Base-by-base conservation (phyloP, 1,140 invertebrate species). In the Cherax quadricarinatus region DNA sequence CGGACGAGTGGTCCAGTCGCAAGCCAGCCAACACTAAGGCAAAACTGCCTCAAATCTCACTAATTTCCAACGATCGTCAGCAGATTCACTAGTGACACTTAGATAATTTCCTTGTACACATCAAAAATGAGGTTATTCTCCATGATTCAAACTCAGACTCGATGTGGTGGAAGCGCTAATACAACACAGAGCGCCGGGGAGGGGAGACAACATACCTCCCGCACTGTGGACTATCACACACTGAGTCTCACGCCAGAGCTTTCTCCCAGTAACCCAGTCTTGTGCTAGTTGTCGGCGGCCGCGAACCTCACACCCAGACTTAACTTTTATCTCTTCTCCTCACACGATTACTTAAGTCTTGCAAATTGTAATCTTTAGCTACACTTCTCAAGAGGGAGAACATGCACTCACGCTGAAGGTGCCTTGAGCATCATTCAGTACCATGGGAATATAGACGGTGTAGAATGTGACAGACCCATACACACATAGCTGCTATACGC, bases 231-330 rank as follows among this genome's bases (percentile, higher is more conserved):
- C 75, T 88, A 88, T 80, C 86, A 75, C 66, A 88, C 86, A 88
- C 86, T 88, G 53, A 88, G 86, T 88, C 86, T 62, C 78, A 10
- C 78, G 86, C 86, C 62, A 66, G 62, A 66, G 62, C 62, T 88
- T 88, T 88, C 86, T 88, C 86, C 86, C 86, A 88, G 86, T 88
- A 88, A 88, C 86, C 86, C 86, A 88, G 86, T 88, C 86, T 88
- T 51, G 73, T 10, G 21, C 21, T 51, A 85, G 83, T 85, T 85
- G 83, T 85, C 83, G 83, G 83, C 83, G 83, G 60, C 70, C 83
- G 83, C 83, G 83, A 85, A 62, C 60, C 83, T 70, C 83, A 41
- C 83, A 49, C 83, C 60, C 83, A 70, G 48, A 85, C 83, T 70
- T 85, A 49, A 85, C 83, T 66, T 84, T 70, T 85, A 85, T 85